phyloP scores from a whole-genome alignment of 92 coral and sea anemone genomes.

The Nematostella vectensis region DNA sequence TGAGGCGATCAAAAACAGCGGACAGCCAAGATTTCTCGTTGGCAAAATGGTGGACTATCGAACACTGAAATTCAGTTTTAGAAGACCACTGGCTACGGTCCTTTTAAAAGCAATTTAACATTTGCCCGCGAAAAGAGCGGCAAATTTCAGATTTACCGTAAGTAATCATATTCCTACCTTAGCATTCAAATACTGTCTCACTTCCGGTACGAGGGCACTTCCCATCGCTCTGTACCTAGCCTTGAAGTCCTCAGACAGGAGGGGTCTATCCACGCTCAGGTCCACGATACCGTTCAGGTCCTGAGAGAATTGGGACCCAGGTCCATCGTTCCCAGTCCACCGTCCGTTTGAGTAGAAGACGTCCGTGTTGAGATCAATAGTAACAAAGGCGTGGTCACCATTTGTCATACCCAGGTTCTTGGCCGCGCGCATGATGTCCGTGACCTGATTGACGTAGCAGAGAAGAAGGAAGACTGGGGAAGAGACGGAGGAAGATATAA shows the following conservation, averaged over 20 bases:
- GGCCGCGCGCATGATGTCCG: slow-evolving; percentile 46
- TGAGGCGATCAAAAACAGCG: too few species aligned
- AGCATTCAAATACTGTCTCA: slow-evolving; percentile 15
- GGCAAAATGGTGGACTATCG: neutral
- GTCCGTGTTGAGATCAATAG: slow-evolving; percentile 69
- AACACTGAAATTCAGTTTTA: too few species aligned
- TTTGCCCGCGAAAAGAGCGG: too few species aligned
- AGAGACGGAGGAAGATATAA: neutral
- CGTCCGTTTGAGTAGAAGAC: slow-evolving; percentile 43
- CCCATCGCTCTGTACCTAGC: slow-evolving; percentile 25
- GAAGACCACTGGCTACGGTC: too few species aligned
- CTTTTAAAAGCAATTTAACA: too few species aligned
- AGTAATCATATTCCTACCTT: too few species aligned
- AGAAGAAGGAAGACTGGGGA: slow-evolving; percentile 51
- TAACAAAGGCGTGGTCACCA: slow-evolving; percentile 60
- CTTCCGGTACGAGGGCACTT: slow-evolving; percentile 7
- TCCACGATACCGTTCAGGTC: slow-evolving; percentile 62
- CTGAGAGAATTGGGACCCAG: slow-evolving; percentile 33
- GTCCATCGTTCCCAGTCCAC: slow-evolving; percentile 72
- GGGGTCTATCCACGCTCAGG: slow-evolving; percentile 65
- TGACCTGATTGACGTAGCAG: slow-evolving; percentile 47
- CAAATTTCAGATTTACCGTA: too few species aligned
- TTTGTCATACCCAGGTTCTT: slow-evolving; percentile 52
- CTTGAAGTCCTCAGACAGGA: slow-evolving; percentile 34
- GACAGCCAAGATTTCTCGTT: too few species aligned